These are phyloP conservation scores for Cricetomys ansorgei DNA, from an alignment of 2,113 vertebrate species.

Conservation along the genomic window DNA sequence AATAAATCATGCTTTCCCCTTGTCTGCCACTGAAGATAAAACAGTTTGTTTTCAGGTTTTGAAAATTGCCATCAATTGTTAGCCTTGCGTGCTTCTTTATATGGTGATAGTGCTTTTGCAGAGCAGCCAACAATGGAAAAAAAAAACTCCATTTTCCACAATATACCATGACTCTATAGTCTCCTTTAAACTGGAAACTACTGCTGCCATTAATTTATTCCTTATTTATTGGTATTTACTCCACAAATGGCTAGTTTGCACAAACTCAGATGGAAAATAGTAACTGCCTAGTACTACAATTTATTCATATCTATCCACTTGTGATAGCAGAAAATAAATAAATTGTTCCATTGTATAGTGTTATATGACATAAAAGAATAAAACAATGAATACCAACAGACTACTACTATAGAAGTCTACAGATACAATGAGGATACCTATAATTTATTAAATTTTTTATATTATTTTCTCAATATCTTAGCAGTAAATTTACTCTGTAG, in stretches of 20 bases:
- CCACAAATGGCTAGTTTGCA: not conserved
- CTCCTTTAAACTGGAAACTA: not conserved
- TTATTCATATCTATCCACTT: slow-evolving; percentile 31
- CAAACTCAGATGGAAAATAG: not conserved
- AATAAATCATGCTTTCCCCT: slow-evolving; percentile 55
- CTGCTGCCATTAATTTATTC: not conserved
- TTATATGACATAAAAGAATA: not conserved
- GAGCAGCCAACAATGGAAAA: not conserved
- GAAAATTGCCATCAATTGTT: slow-evolving; percentile 36
- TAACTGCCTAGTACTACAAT: slow-evolving; percentile 20
- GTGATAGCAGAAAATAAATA: not conserved
- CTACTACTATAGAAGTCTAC: not conserved
- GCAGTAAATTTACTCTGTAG: not conserved
- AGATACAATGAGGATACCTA: not conserved
- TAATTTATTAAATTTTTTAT: not conserved
- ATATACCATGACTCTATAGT: not conserved
- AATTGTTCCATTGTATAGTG: not conserved
- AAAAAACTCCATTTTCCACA: slow-evolving; percentile 10
- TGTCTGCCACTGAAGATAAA: slow-evolving; percentile 37
- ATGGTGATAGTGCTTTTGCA: not conserved
- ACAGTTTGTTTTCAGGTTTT: not conserved
- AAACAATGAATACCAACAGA: not conserved
- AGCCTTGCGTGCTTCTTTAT: not conserved
- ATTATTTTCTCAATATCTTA: not conserved
- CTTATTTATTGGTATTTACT: slow-evolving; percentile 9